phyloP scores from a whole-genome alignment of 2,888 invertebrate genomes.

The Dastarcus helophoroides region DNA sequence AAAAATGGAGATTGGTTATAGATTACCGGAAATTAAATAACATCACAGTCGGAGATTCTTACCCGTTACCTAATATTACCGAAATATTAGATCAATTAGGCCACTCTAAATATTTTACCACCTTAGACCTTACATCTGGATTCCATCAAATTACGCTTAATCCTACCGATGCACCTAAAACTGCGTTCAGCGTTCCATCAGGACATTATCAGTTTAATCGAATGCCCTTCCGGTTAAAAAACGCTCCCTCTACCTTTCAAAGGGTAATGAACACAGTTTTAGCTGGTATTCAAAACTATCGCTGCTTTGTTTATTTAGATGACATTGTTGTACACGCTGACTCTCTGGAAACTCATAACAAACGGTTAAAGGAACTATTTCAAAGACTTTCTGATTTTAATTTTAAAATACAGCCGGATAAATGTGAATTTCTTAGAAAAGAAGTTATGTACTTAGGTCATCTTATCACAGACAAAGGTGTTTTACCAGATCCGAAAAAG shows the following conservation, averaged over 20 bases:
- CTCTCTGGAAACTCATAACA: slow-evolving; percentile 13
- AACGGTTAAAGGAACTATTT: slow-evolving; percentile 17
- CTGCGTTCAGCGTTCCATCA: slow-evolving; percentile 23
- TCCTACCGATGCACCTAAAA: slow-evolving; percentile 24
- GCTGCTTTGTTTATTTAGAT: slow-evolving; percentile 23
- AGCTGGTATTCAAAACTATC: slow-evolving; percentile 12
- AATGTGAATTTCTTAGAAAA: slow-evolving; percentile 22
- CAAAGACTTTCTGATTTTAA: slow-evolving; percentile 15
- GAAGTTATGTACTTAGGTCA: slow-evolving; percentile 21
- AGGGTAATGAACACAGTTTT: slow-evolving; percentile 16
- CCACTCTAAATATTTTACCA: slow-evolving; percentile 28
- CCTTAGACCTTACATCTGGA: slow-evolving; percentile 29
- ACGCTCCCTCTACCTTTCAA: slow-evolving; percentile 17
- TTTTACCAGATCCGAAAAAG: slow-evolving; percentile 19
- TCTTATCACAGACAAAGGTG: slow-evolving; percentile 18
- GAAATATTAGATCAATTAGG: slow-evolving; percentile 30
- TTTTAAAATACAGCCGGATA: slow-evolving; percentile 21
- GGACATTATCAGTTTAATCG: slow-evolving; percentile 17
- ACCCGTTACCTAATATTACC: slow-evolving; percentile 28
- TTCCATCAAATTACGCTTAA: slow-evolving; percentile 30
- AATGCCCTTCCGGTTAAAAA: slow-evolving; percentile 18
- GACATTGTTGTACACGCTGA: slow-evolving; percentile 20
- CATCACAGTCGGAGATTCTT: slow-evolving; percentile 26
- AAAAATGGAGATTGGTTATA: slow-evolving; percentile 27
- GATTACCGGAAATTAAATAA: slow-evolving; percentile 32